A percentile compares a stretch with the other conserved stretches of the same genome.
Evolutionary conservation across 2,113 vertebrate genomes (phyloP).

Genomic region (Promerops cafer): DNA sequence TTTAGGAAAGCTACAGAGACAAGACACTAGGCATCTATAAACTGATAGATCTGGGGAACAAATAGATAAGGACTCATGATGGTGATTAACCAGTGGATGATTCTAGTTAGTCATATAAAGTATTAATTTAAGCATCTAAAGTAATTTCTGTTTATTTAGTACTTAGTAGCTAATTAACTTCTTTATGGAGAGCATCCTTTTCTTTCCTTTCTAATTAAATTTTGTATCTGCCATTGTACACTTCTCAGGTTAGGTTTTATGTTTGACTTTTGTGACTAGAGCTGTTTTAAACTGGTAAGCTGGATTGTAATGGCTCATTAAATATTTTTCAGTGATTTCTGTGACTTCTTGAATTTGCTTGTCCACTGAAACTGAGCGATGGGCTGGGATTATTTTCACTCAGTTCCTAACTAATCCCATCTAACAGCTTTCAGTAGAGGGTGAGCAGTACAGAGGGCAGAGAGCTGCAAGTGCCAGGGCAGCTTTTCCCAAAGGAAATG

Average conservation of each 20-base stretch:
- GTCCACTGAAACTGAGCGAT: background rate
- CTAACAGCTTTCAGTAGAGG: background rate
- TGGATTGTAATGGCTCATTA: background rate
- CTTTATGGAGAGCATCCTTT: background rate
- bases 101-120: background rate
- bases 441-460: background rate
- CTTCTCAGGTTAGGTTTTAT: background rate
- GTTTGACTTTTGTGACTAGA: background rate
- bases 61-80: background rate
- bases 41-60: background rate
- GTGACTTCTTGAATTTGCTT: background rate
- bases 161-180: background rate
- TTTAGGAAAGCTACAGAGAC: background rate
- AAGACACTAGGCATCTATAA: background rate
- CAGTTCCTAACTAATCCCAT: background rate
- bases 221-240: background rate
- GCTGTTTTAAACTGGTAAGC: background rate
- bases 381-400: background rate
- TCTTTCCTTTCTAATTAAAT: background rate
- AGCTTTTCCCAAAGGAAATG: background rate
- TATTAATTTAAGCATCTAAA: background rate
- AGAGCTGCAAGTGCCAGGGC: background rate
- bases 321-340: background rate
- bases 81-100: background rate
- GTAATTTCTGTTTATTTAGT: background rate